phyloP scores from a whole-genome alignment of 2,797 vertebrate species.

The Salarias fasciatus region DNA sequence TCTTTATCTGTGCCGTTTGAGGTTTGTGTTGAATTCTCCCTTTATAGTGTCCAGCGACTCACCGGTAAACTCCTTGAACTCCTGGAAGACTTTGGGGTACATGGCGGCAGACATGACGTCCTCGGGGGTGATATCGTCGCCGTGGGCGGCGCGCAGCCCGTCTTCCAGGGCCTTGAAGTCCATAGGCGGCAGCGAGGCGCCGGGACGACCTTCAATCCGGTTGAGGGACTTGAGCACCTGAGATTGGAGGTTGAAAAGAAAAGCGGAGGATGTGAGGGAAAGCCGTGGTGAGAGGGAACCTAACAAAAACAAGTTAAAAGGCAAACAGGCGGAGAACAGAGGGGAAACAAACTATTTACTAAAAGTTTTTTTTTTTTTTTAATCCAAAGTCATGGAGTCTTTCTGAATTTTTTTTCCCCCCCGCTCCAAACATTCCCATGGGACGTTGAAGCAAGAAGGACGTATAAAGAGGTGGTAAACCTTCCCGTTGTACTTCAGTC shows the following conservation, averaged over 20 bases:
- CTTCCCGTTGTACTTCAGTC: conserved; percentile 32
- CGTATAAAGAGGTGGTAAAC: conserved; percentile 28
- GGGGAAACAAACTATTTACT: conserved; percentile 7
- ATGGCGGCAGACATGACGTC: conserved; percentile 94
- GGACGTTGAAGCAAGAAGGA: conserved; percentile 16
- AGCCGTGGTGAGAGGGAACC: background rate
- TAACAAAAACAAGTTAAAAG: too few relatives aligned
- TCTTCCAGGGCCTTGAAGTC: conserved; percentile 86
- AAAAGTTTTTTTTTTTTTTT: conserved; percentile 2
- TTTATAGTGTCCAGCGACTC: conserved; percentile 15
- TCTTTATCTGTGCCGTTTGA: conserved; percentile 9
- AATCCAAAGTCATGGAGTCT: background rate
- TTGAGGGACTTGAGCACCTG: conserved; percentile 91
- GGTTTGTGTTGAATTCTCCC: conserved; percentile 6
- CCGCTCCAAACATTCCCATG: background rate
- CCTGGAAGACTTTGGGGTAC: conserved; percentile 93
- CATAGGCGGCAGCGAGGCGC: conserved; percentile 87
- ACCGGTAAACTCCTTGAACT: conserved; percentile 89
- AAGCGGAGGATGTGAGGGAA: background rate
- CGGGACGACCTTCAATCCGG: conserved; percentile 90
- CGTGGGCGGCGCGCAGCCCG: conserved; percentile 78
- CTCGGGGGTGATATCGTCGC: conserved; percentile 89
- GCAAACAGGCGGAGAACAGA: background rate
- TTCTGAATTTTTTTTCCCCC: conserved; percentile 10
- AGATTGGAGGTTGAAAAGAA: background rate